phyloP scores from a whole-genome alignment of 2,888 invertebrate species.

The Drosophila eohydei region DNA sequence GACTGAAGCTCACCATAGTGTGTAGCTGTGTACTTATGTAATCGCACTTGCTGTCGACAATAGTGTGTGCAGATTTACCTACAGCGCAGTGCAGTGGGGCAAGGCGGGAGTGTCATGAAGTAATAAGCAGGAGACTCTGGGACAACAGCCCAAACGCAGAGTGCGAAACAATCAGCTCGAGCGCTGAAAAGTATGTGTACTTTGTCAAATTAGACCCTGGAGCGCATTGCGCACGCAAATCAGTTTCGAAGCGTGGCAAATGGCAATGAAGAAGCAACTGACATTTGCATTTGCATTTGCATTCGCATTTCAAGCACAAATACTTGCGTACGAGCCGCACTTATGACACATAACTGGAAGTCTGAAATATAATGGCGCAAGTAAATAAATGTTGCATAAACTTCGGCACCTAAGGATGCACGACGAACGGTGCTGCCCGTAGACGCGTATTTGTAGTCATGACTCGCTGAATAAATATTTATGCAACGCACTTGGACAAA shows the following conservation, averaged over 20 bases:
- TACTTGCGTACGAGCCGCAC: slow-evolving; percentile 22
- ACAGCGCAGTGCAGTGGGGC: slow-evolving; percentile 11
- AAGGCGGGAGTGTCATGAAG: slow-evolving; percentile 34
- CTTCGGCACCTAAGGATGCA: slow-evolving; percentile 24
- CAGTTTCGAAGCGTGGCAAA: slow-evolving; percentile 42
- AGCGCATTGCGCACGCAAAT: slow-evolving; percentile 60
- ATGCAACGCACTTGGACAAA: slow-evolving; percentile 61
- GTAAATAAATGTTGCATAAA: slow-evolving; percentile 41
- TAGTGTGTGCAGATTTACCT: slow-evolving; percentile 67
- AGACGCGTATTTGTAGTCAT: slow-evolving; percentile 32
- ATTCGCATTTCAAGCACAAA: slow-evolving; percentile 1
- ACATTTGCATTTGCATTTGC: slow-evolving; percentile 16
- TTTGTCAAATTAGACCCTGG: slow-evolving; percentile 68
- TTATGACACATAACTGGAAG: slow-evolving; percentile 30
- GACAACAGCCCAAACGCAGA: slow-evolving; percentile 46
- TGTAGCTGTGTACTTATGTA: slow-evolving; percentile 25
- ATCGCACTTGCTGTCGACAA: slow-evolving; percentile 49
- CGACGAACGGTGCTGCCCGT: background rate
- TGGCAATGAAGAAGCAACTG: slow-evolving; percentile 20
- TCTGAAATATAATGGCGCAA: slow-evolving; percentile 49
- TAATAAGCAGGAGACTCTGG: slow-evolving; percentile 77
- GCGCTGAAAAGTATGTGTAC: slow-evolving; percentile 62
- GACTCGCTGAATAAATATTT: slow-evolving; percentile 68
- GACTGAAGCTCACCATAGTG: slow-evolving; percentile 32
- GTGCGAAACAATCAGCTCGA: slow-evolving; percentile 56